Evolutionary conservation across 2,113 vertebrate species (phyloP).

Genomic region (Larimichthys polyactis): DNA sequence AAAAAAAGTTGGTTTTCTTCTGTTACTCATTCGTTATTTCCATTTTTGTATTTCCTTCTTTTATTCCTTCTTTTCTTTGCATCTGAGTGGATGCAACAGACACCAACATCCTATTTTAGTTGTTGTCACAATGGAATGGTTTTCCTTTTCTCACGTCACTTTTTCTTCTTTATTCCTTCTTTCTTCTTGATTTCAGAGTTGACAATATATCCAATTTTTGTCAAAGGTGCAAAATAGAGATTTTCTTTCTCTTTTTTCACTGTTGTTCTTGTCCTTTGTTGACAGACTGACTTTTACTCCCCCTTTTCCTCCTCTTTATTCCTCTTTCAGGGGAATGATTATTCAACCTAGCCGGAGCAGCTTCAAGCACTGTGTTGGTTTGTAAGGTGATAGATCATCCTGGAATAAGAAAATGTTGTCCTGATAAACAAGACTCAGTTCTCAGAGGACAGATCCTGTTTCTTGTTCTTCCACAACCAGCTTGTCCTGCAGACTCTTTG

Average conservation of each 20-base stretch:
- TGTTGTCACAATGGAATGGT: background rate
- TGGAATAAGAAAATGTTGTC: background rate
- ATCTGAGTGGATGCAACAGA: background rate
- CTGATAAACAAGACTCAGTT: background rate
- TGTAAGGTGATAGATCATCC: conserved; percentile 38
- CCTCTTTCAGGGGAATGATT: background rate
- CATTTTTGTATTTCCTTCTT: background rate
- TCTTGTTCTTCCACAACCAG: conserved; percentile 6
- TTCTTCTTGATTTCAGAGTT: conserved; percentile 12
- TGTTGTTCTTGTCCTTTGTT: conserved; percentile 29
- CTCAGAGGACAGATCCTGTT: conserved; percentile 2
- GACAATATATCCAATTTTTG: conserved; percentile 20
- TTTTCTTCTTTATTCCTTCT: conserved; percentile 24
- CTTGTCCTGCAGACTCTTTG: conserved; percentile 36
- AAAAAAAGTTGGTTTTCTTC: background rate
- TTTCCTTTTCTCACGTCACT: background rate
- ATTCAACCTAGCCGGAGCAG: background rate
- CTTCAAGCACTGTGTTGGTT: conserved; percentile 19
- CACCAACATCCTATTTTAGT: conserved; percentile 11
- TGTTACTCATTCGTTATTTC: conserved; percentile 1
- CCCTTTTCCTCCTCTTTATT: conserved; percentile 23
- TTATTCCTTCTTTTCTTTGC: conserved; percentile 2
- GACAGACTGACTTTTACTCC: conserved; percentile 7
- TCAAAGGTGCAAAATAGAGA: background rate
- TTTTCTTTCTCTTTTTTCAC: background rate